Conservation (phyloP, 1,140 invertebrate genomes). For the Paracyclopina nana region DNA sequence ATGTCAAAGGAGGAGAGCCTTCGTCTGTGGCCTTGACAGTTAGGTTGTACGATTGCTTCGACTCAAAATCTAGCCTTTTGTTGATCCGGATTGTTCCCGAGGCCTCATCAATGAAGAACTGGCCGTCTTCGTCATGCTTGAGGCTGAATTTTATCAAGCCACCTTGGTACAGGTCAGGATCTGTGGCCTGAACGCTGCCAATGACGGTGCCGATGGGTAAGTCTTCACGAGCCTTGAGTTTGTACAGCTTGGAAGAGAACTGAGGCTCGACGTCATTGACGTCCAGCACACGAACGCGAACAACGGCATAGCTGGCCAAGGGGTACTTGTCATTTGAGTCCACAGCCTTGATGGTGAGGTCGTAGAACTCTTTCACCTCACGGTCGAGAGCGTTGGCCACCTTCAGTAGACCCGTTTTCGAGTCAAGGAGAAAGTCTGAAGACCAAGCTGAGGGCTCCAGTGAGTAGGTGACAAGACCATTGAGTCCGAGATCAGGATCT, state of each 20-base stretch:
- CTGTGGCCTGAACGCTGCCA: conserved; percentile 46
- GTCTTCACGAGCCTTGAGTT: conserved; percentile 69
- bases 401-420: conserved; percentile 47
- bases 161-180: conserved; percentile 60
- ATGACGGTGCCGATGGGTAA: conserved; percentile 66
- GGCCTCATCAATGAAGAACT: conserved; percentile 51
- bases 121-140: too few species aligned
- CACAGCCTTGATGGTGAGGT: conserved; percentile 55
- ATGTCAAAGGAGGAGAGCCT: conserved; percentile 41
- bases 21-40: conserved; percentile 58
- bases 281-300: conserved; percentile 60
- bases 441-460: conserved; percentile 56
- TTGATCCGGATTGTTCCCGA: conserved; percentile 62
- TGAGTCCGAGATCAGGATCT: conserved; percentile 35
- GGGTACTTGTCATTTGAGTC: conserved; percentile 42
- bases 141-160: conserved; percentile 48
- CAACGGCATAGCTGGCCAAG: conserved; percentile 47
- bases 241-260: conserved; percentile 39
- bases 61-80: conserved; percentile 59
- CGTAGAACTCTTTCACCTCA: conserved; percentile 58
- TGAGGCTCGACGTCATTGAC: conserved; percentile 74
- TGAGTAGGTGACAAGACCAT: conserved; percentile 56
- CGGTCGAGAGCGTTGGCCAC: conserved; percentile 56
- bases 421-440: conserved; percentile 69
- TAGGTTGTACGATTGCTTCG: conserved; percentile 64